These are phyloP conservation scores for Caenorhabditis zanzibari DNA, from an alignment of 2,888 invertebrate genomes.

Conservation along the genomic window DNA sequence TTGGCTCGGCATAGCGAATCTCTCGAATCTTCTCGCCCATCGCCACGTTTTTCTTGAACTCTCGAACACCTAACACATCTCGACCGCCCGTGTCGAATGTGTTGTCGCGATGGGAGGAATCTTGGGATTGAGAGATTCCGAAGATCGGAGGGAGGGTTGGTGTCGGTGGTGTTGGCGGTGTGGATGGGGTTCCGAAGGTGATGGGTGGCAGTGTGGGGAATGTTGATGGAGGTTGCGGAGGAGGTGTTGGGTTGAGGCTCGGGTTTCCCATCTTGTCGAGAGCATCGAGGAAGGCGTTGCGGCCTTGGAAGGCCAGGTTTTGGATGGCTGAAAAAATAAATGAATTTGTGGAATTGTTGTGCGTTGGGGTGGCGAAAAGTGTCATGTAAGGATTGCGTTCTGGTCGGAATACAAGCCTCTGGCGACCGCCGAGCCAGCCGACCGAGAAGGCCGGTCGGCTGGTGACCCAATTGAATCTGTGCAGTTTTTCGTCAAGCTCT, in stretches of 20 bases:
- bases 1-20: slow-evolving; percentile 59
- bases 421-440: too few species aligned
- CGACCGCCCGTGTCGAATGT: slow-evolving; percentile 28
- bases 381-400: too few species aligned
- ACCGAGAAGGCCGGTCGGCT: too few species aligned
- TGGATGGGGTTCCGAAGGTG: slow-evolving; percentile 46
- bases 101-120: slow-evolving; percentile 10
- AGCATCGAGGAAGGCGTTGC: slow-evolving; percentile 64
- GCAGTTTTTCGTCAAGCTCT: too few species aligned
- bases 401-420: too few species aligned
- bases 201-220: slow-evolving; percentile 20
- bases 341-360: background rate
- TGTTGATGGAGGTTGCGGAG: slow-evolving; percentile 24
- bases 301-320: slow-evolving; percentile 57
- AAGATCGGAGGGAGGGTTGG: slow-evolving; percentile 34
- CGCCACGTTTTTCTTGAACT: slow-evolving; percentile 48
- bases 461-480: too few species aligned
- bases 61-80: slow-evolving; percentile 60
- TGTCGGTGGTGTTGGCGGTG: slow-evolving; percentile 22
- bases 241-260: background rate
- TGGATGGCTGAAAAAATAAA: slow-evolving; percentile 63
- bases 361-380: too few species aligned
- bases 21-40: slow-evolving; percentile 37
- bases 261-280: slow-evolving; percentile 54
- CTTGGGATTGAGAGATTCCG: slow-evolving; percentile 11